A percentile compares a stretch with the other conserved stretches of the same genome.
phyloP scores from a whole-genome alignment of 2,113 vertebrate genomes.

The Eretmochelys imbricata region DNA sequence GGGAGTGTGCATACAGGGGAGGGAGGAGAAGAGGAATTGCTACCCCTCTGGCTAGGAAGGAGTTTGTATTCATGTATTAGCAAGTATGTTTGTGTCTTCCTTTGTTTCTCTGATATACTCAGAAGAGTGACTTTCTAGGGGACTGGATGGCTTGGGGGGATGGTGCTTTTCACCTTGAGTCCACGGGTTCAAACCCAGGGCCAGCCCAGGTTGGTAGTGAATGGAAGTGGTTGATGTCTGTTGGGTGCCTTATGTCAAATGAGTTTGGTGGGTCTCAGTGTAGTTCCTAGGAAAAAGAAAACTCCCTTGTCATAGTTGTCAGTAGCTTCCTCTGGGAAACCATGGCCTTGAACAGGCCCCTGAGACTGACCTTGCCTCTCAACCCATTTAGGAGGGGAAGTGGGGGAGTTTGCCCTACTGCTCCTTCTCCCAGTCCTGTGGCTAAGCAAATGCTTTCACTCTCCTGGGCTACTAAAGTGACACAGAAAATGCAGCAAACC shows the following conservation, averaged over 20 bases:
- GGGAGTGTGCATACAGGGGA: fast-evolving
- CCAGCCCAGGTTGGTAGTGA: neutral
- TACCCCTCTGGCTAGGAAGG: neutral
- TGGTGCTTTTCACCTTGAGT: too few relatives aligned
- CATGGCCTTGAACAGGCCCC: neutral
- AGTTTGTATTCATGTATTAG: neutral
- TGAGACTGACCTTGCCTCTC: neutral
- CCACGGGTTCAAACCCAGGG: neutral
- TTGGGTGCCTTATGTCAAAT: neutral
- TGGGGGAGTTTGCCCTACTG: neutral
- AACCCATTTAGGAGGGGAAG: fast-evolving
- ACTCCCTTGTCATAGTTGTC: neutral
- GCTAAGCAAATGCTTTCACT: neutral
- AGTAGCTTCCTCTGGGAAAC: neutral
- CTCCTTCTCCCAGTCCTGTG: neutral
- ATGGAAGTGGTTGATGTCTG: neutral
- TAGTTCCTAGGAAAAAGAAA: fast-evolving
- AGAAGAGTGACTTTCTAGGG: neutral
- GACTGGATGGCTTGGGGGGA: neutral
- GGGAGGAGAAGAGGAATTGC: neutral
- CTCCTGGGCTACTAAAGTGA: fast-evolving
- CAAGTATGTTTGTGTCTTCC: neutral
- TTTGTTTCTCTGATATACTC: neutral
- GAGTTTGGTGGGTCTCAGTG: neutral
- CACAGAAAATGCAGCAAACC: neutral